These are phyloP conservation scores for Heterotis niloticus DNA, from an alignment of 2,113 vertebrate genomes.

Conservation along the genomic window DNA sequence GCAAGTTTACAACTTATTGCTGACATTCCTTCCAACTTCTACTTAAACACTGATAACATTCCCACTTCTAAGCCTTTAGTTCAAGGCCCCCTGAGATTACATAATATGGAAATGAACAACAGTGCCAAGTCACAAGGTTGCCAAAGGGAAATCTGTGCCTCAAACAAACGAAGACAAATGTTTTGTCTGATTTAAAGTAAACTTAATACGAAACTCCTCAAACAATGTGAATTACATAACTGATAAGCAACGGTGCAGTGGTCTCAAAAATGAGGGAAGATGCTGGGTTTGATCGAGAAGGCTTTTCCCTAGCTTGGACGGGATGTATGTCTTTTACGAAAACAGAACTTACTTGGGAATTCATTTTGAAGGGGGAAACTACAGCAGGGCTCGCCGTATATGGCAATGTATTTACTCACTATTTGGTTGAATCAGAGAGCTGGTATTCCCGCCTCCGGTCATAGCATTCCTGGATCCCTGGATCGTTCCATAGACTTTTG, in stretches of 20 bases:
- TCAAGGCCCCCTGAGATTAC: neutral
- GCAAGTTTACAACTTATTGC: too few relatives aligned
- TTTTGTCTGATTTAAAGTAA: conserved; percentile 16
- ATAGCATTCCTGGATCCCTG: conserved; percentile 87
- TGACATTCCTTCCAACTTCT: too few relatives aligned
- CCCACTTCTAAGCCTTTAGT: neutral
- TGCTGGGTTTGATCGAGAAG: neutral
- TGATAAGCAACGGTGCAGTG: neutral
- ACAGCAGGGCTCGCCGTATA: neutral
- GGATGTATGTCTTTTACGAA: neutral
- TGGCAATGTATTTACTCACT: conserved; percentile 70
- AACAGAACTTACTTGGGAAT: neutral
- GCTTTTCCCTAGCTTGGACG: neutral
- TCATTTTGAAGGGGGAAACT: neutral
- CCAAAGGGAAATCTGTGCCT: conserved; percentile 18
- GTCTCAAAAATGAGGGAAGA: neutral
- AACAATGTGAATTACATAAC: neutral
- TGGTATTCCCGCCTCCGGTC: conserved; percentile 92
- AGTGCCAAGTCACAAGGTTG: neutral
- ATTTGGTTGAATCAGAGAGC: conserved; percentile 92
- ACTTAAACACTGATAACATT: too few relatives aligned
- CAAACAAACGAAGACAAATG: conserved; percentile 25
- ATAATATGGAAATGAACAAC: conserved; percentile 1
- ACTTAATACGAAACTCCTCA: neutral
- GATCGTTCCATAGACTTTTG: conserved; percentile 90